Conservation (phyloP, 2,888 invertebrate species). For the Galerucella nymphaeae region DNA sequence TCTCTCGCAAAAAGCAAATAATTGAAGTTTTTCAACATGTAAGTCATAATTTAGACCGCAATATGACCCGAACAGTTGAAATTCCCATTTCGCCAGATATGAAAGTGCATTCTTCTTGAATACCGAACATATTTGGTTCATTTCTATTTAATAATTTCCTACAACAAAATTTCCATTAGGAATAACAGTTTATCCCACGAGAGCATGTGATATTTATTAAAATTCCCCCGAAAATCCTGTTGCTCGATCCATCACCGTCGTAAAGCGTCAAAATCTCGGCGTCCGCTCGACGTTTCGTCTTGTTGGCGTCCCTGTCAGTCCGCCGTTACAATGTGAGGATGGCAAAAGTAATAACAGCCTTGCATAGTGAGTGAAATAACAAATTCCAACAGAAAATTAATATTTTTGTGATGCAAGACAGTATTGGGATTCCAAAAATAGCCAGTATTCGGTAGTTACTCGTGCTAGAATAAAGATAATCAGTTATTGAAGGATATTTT, state of each 20-base stretch:
- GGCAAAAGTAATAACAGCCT: slow-evolving; percentile 15
- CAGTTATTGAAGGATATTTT: no score
- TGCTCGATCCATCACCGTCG: slow-evolving; percentile 16
- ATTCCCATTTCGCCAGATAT: no score
- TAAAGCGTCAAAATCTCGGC: slow-evolving; percentile 19
- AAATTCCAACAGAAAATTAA: slow-evolving; percentile 22
- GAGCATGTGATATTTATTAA: slow-evolving; percentile 11
- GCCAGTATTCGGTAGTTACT: not conserved
- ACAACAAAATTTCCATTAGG: slow-evolving; percentile 20
- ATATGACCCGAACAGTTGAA: no score
- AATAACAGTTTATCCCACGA: slow-evolving; percentile 10
- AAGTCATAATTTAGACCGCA: no score
- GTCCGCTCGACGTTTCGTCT: slow-evolving; percentile 15
- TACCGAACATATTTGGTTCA: not conserved
- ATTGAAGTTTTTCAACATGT: no score
- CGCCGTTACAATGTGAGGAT: slow-evolving; percentile 4
- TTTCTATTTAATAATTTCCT: slow-evolving; percentile 4
- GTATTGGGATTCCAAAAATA: not conserved
- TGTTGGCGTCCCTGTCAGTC: slow-evolving; percentile 10
- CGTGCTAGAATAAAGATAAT: no score
- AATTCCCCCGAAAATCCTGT: slow-evolving; percentile 13
- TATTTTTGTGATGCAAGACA: slow-evolving; percentile 15
- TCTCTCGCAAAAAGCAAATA: no score
- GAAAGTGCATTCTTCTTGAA: no score
- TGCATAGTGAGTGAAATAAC: slow-evolving; percentile 13